Evolutionary conservation across 1,140 invertebrate genomes (phyloP).

Genomic region (Drosophila sechellia): DNA sequence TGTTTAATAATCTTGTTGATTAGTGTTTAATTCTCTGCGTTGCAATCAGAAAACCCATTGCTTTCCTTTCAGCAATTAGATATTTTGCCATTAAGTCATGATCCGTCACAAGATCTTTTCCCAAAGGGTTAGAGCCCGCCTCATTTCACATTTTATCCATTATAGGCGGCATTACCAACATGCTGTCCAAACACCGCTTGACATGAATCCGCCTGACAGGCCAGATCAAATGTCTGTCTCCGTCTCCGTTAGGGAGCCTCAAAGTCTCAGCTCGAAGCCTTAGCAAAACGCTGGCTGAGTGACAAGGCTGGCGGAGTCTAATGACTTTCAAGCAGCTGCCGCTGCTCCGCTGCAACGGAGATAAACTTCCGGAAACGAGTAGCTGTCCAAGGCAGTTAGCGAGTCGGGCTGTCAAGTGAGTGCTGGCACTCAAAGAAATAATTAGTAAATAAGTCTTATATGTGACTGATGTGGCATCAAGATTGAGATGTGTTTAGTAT

Average conservation of each 20-base stretch:
- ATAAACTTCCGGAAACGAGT: conserved; percentile 74
- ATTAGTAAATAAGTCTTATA: no score
- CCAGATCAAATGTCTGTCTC: conserved; percentile 47
- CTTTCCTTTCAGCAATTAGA: conserved; percentile 1
- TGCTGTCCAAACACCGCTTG: conserved; percentile 50
- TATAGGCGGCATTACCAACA: conserved; percentile 22
- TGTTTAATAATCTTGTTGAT: background rate
- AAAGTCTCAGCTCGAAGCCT: conserved; percentile 28
- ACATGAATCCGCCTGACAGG: conserved; percentile 51
- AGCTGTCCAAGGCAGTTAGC: conserved; percentile 49
- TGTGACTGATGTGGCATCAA: background rate
- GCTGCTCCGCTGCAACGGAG: conserved; percentile 30
- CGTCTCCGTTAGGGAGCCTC: conserved; percentile 11
- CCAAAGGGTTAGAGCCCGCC: conserved; percentile 30
- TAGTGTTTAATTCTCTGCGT: no score
- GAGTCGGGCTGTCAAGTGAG: conserved; percentile 33
- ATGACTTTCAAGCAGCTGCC: conserved; percentile 62
- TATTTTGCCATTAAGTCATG: conserved; percentile 11
- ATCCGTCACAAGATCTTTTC: conserved; percentile 20
- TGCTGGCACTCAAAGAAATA: conserved; percentile 12
- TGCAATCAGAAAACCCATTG: background rate
- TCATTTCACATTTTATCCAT: conserved; percentile 30
- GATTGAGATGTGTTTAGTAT: no score
- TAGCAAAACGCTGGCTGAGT: conserved; percentile 37
- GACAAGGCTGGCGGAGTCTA: conserved; percentile 56